Percentiles rank a stretch among this genome's conserved stretches.
These are phyloP conservation scores for Podiceps cristatus DNA, from an alignment of 2,113 vertebrate genomes.

Conservation along the genomic window DNA sequence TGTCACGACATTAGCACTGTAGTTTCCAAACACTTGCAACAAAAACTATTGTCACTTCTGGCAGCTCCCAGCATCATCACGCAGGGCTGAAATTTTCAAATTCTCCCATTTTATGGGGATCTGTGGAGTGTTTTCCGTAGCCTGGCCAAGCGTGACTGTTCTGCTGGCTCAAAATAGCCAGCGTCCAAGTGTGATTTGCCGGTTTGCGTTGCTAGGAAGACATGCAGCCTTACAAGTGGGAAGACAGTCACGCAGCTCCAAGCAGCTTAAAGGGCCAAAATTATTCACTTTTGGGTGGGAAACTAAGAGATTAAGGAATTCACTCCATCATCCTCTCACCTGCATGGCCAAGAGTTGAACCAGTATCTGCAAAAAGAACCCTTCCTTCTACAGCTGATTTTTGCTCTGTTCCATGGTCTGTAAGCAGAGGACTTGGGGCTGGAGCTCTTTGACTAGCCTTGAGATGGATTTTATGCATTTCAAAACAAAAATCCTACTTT, in stretches of 20 bases:
- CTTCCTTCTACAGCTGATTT: not conserved
- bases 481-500: not conserved
- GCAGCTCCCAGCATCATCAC: not conserved
- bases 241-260: not conserved
- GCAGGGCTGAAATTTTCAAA: not conserved
- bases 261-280: not conserved
- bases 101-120: not conserved
- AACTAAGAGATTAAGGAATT: not conserved
- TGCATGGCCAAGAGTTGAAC: not conserved
- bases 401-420: not conserved
- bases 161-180: not conserved
- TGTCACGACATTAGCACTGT: not conserved
- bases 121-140: not conserved
- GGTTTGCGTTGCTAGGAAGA: not conserved
- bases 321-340: not conserved
- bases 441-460: not conserved
- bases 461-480: not conserved
- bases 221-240: not conserved
- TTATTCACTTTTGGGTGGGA: not conserved
- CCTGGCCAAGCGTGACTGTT: not conserved
- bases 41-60: not conserved
- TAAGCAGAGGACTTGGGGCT: not conserved
- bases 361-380: not conserved
- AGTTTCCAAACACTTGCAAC: constrained; percentile 14
- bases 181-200: not conserved